Evolutionary conservation across 37 sponge, comb jelly and placozoan species (phyloP).

Genomic region (Petrosia ficiformis): DNA sequence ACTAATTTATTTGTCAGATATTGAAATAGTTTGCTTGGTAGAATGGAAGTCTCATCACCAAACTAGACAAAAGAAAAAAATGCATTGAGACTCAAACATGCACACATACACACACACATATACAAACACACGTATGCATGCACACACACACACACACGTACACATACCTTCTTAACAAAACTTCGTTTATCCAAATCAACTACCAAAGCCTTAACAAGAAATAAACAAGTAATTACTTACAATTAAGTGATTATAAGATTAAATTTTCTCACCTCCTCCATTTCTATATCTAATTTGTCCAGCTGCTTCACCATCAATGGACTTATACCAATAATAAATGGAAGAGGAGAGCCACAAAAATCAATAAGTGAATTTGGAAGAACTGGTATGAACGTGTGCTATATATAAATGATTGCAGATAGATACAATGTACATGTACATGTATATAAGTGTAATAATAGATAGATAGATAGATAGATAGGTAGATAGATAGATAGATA

Average conservation of each 20-base stretch:
- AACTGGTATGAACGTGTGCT: slow-evolving; percentile 92
- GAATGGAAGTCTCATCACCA: slow-evolving; percentile 59
- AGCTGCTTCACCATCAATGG: slow-evolving; percentile 36
- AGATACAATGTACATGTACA: no score
- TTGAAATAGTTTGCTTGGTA: slow-evolving; percentile 57
- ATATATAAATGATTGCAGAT: not conserved
- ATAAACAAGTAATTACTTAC: not conserved
- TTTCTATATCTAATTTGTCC: slow-evolving; percentile 53
- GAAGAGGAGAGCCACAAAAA: slow-evolving; percentile 87
- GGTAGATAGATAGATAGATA: slow-evolving; percentile 12
- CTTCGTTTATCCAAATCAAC: slow-evolving; percentile 62
- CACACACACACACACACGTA: no score
- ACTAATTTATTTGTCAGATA: slow-evolving; percentile 43
- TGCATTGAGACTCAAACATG: slow-evolving; percentile 1
- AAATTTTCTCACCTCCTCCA: slow-evolving; percentile 39
- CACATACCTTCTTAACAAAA: slow-evolving; percentile 44
- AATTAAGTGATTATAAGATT: not conserved
- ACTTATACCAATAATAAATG: slow-evolving; percentile 79
- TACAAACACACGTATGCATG: no score
- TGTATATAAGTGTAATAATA: not conserved
- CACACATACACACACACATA: slow-evolving; percentile 6
- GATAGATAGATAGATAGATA: no score
- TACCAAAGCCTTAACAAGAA: slow-evolving; percentile 38
- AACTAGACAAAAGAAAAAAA: slow-evolving; percentile 21
- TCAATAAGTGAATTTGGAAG: slow-evolving; percentile 74